These are phyloP conservation scores for Psammodynastes pulverulentus DNA, from an alignment of 2,113 vertebrate species.

Conservation along the genomic window DNA sequence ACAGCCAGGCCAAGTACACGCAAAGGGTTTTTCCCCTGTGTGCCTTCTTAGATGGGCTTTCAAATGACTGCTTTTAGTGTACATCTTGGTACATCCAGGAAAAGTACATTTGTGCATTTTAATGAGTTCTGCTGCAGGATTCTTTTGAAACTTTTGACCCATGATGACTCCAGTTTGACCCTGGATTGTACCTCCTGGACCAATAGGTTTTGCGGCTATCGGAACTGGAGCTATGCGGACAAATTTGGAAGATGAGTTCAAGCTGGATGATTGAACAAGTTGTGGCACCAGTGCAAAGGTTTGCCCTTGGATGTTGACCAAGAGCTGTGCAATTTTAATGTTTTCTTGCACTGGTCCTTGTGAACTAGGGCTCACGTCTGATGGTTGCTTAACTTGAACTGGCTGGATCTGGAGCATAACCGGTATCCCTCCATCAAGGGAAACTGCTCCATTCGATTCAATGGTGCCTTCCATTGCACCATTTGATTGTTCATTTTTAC, in stretches of 20 bases:
- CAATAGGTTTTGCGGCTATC: slow-evolving; percentile 87
- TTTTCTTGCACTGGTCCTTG: slow-evolving; percentile 75
- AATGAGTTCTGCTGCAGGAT: slow-evolving; percentile 86
- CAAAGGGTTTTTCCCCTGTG: slow-evolving; percentile 93
- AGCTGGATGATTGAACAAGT: slow-evolving; percentile 78
- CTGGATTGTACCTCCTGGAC: slow-evolving; percentile 75
- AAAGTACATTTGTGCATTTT: slow-evolving; percentile 98
- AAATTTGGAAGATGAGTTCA: slow-evolving; percentile 85
- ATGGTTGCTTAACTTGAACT: slow-evolving; percentile 84
- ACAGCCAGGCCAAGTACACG: slow-evolving; percentile 91
- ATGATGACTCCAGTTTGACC: slow-evolving; percentile 75
- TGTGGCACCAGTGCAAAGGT: slow-evolving; percentile 92
- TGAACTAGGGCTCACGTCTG: slow-evolving; percentile 61
- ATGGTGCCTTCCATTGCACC: slow-evolving; percentile 62
- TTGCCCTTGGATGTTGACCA: slow-evolving; percentile 94
- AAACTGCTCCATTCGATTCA: slow-evolving; percentile 59
- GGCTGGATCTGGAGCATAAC: slow-evolving; percentile 89
- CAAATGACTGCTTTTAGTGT: slow-evolving; percentile 96
- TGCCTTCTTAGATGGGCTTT: slow-evolving; percentile 94
- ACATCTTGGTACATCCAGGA: slow-evolving; percentile 94
- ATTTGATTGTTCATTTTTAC: slow-evolving; percentile 61
- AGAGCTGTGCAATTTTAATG: slow-evolving; percentile 88
- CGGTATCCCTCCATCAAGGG: slow-evolving; percentile 73
- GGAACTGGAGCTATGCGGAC: slow-evolving; percentile 94
- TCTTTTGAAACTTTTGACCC: slow-evolving; percentile 90